These are phyloP conservation scores for Globia sparganii DNA, from an alignment of 2,888 invertebrate species.

Conservation along the genomic window DNA sequence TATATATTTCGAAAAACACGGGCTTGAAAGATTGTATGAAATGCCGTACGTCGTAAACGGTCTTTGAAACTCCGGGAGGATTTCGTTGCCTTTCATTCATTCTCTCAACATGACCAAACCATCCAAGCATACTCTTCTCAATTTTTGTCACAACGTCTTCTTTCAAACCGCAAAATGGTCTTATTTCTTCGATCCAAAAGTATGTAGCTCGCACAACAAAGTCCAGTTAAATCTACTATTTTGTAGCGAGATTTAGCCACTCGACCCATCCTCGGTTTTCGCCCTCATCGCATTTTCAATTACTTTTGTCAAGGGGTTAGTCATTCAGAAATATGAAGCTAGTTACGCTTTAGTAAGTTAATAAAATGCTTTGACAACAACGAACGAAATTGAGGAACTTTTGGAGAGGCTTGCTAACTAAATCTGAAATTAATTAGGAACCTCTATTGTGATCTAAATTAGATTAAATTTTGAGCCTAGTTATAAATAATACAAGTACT, in stretches of 20 bases:
- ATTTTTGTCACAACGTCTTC: neutral
- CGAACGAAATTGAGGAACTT: constrained; percentile 47
- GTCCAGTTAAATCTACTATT: neutral
- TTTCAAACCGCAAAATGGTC: neutral
- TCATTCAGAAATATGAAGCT: no score
- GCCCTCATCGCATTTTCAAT: neutral
- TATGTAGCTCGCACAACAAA: neutral
- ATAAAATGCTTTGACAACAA: constrained; percentile 46
- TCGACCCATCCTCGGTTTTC: neutral
- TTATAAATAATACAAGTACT: constrained; percentile 13
- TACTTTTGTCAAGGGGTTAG: no score
- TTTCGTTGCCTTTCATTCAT: no score
- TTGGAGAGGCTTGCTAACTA: constrained; percentile 27
- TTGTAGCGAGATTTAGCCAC: neutral
- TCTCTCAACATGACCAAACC: no score
- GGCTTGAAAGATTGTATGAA: no score
- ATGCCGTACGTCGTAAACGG: no score
- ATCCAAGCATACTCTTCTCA: neutral
- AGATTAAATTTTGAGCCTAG: constrained; percentile 25
- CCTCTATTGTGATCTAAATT: constrained; percentile 21
- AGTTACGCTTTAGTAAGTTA: no score
- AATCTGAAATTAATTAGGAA: constrained; percentile 33
- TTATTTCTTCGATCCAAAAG: neutral
- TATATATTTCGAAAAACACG: no score
- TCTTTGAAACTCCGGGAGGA: no score